Base-by-base conservation (phyloP, 2,888 invertebrate genomes). In the Bedellia somnulentella region DNA sequence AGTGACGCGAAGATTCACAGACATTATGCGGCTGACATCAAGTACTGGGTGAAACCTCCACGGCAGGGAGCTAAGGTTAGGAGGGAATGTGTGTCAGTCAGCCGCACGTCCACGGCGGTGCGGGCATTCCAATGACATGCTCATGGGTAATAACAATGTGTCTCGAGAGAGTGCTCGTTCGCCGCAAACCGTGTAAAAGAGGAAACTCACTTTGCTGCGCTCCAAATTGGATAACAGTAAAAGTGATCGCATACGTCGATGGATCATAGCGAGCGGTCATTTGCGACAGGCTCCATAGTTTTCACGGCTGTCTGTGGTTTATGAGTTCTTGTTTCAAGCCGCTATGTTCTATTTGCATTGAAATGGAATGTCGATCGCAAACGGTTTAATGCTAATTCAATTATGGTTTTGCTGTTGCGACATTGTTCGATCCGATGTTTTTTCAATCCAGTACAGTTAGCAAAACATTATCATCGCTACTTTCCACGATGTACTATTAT, bases 191-290 rank as follows among this genome's bases (percentile, higher is more conserved):
- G 59, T 68, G 63, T 66, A 71, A 71, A 68, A 68, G 68, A 63
- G 67, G 70, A 71, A 70, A 70, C 63, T 60, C 51, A 63, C 52
- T 51, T 54, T 53, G 53, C 53, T 53, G 57, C 59, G 68, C 57
- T 67, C 68, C 50, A 70, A 73, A 71, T 73, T 70, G 70, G 63
- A 68, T 71, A 73, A 70, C 70, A 73, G 71, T 71, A 71, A 70
- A 67, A 70, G 64, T 67, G 68, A 62, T 71, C 70, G 64, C 68
- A 70, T 64, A 68, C 61, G 48, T 63, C 56, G 53, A 60, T 61
- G 55, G 57, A 58, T 61, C 61, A 61, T 59, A 55, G 49, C 52
- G 18, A 9, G 18, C 18, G 9, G 18, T 18, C 5, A 47, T 47
- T 52, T 46, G 42, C 43, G 38, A 49, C 40, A 39, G 40, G n/a